Evolutionary conservation across 2,113 vertebrate species (phyloP), one percentile per base, ranked within the genome.

Genomic region (human): DNA sequence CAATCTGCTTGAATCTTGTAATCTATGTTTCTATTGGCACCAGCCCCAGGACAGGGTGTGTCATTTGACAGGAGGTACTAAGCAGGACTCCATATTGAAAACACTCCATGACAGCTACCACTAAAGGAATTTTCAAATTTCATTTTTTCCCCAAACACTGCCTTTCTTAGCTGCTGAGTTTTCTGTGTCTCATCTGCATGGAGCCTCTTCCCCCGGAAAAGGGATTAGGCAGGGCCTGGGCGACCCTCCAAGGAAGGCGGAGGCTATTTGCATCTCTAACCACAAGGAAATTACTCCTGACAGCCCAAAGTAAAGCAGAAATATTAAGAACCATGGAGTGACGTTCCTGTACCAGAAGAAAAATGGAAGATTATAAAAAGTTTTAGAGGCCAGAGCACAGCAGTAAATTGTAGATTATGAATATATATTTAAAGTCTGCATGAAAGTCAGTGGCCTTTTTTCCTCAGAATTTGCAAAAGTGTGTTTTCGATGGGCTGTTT

Each of bases 231-330:
- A 48, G 80, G 57, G 35, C 38, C 75, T 75, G 7, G 52, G 66
- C 0, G 25, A 78, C 89, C 93, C 70, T 68, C 84, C 1, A 40
- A 94, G 76, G 43, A 93, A 94, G 89, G 70, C 84, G 45, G 91
- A 80, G 16, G 80, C 80, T 38, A 52, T 96, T 89, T 97, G 87
- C 78, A 45, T 96, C 80, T 90, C 87, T 86, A 93, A 93, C 52
- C 87, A 45, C 93, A 85, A 96, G 96, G 97, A 97, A 97, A 97
- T 97, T 32, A 93, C 83, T 72, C 1, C 75, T 88, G 94, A 96
- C 89, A 97, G 93, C 18, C 52, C 92, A 50, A 92, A 64, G 70
- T 64, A 94, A 72, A 85, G 90, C 73, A 95, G 64, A 80, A 85
- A 45, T 73, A 96, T 96, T 95, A 96, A 90, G 84, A 90, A 86